Percentiles rank a stretch among this genome's conserved stretches.
These are phyloP conservation scores for Lordiphosa stackelbergi DNA, from an alignment of 1,140 invertebrate genomes.

Conservation along the genomic window DNA sequence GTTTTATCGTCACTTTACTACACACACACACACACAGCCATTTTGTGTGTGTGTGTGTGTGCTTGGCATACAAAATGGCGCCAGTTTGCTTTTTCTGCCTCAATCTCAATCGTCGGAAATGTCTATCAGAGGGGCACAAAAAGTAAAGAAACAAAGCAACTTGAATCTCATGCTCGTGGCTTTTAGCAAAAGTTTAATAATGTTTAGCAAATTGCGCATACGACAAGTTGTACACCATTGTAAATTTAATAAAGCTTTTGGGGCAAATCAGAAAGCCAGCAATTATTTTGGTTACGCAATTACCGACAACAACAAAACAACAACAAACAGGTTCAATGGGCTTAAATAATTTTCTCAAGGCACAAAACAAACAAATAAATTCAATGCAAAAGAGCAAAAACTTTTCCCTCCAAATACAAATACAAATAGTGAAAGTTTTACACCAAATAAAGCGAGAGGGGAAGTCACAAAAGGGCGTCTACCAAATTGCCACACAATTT, in stretches of 20 bases:
- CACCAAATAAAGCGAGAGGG: no score
- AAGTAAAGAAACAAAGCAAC: background rate
- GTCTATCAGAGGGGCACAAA: slow-evolving; percentile 34
- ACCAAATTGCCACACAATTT: slow-evolving; percentile 62
- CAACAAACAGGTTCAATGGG: slow-evolving; percentile 43
- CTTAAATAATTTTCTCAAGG: slow-evolving; percentile 35
- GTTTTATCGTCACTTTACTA: slow-evolving; percentile 72
- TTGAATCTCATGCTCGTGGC: background rate
- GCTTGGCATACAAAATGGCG: slow-evolving; percentile 70
- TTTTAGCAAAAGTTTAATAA: slow-evolving; percentile 33
- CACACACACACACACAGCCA: slow-evolving; percentile 35
- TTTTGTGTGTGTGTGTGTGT: slow-evolving; percentile 23
- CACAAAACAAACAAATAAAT: slow-evolving; percentile 72
- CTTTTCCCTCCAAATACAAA: slow-evolving; percentile 48
- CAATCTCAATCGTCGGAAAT: slow-evolving; percentile 57
- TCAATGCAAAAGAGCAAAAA: slow-evolving; percentile 59
- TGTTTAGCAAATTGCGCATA: slow-evolving; percentile 27
- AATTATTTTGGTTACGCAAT: slow-evolving; percentile 66
- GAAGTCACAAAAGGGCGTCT: slow-evolving; percentile 31
- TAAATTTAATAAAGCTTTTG: slow-evolving; percentile 56
- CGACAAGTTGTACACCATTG: slow-evolving; percentile 42
- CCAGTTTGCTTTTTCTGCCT: slow-evolving; percentile 44
- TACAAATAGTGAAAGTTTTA: slow-evolving; percentile 59
- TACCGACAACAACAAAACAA: slow-evolving; percentile 45
- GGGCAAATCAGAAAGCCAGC: slow-evolving; percentile 49